Evolutionary conservation across 1,140 invertebrate species (phyloP).

Genomic region (Penaeus chinensis): DNA sequence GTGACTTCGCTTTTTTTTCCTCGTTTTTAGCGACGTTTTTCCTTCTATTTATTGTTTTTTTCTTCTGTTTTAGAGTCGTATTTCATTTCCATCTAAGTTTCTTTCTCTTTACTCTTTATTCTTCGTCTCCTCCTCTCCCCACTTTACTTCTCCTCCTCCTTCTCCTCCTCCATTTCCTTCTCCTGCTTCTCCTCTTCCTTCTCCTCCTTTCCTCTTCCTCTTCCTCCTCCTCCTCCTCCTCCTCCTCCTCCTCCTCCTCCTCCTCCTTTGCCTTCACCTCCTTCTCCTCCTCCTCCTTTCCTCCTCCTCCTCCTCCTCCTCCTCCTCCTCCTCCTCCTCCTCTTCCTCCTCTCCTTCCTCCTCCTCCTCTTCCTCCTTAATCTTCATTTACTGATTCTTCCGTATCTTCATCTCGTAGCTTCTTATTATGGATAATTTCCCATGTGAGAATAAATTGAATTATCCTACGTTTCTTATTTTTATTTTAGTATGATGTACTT

Average conservation of each 20-base stretch:
- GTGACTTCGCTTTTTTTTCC: not conserved
- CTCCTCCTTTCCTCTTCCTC: not conserved
- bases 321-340: not conserved
- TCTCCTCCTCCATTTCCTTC: not conserved
- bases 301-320: not conserved
- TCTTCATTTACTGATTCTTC: conserved; percentile 1
- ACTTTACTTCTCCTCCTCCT: not conserved
- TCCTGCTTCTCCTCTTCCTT: not conserved
- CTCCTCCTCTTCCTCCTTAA: not conserved
- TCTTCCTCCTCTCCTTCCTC: not conserved
- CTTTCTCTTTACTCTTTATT: not conserved
- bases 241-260: not conserved
- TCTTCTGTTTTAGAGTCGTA: not conserved
- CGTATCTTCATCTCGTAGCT: not conserved
- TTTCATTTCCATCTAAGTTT: not conserved
- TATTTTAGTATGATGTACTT: no score
- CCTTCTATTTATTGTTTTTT: not conserved
- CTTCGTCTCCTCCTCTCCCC: not conserved
- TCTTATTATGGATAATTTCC: no score
- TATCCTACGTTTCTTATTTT: no score
- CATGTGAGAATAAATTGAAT: not conserved
- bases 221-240: no score
- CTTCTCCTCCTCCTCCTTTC: not conserved
- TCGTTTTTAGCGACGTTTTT: not conserved
- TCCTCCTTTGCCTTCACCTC: not conserved